Conservation (phyloP, 2,113 vertebrate species). For the Felis chaus region DNA sequence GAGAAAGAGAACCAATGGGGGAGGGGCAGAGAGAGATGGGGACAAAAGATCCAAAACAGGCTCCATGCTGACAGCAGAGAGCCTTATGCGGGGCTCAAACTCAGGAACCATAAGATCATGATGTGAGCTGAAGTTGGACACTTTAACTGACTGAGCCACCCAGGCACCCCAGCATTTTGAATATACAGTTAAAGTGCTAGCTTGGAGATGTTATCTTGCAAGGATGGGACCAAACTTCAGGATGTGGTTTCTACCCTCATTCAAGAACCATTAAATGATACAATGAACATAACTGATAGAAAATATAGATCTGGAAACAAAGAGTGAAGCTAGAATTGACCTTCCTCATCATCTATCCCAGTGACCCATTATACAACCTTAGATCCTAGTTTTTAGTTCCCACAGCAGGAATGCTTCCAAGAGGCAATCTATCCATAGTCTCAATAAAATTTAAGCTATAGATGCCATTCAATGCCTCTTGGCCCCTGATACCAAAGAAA, state of each 20-base stretch:
- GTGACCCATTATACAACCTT: background rate
- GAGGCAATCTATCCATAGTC: background rate
- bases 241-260: background rate
- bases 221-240: background rate
- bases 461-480: background rate
- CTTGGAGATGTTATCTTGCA: background rate
- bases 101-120: no score
- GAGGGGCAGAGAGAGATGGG: no score
- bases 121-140: no score
- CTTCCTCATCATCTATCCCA: background rate
- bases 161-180: background rate
- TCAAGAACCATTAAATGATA: background rate
- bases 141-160: no score
- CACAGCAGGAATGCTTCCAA: background rate
- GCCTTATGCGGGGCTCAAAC: no score
- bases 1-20: no score
- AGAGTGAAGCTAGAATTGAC: background rate
- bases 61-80: no score
- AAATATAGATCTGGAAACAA: background rate
- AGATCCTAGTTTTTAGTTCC: background rate
- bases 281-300: background rate
- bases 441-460: background rate
- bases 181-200: background rate
- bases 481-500: background rate
- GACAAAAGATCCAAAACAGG: no score